phyloP scores from a whole-genome alignment of 2,888 invertebrate species.

The Machimus rusticus region DNA sequence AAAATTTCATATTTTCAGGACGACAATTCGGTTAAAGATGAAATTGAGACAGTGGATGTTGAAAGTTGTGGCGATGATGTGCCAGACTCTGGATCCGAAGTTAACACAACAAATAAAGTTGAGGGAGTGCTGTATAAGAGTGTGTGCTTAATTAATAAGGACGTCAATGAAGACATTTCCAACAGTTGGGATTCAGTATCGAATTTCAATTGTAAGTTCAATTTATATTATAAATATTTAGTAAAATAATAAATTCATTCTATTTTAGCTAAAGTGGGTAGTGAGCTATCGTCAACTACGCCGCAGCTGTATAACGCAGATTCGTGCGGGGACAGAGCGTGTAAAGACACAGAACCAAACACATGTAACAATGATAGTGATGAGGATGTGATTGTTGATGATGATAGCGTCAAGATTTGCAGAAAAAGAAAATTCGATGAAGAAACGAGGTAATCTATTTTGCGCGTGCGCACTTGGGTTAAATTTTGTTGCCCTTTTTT shows the following conservation, averaged over 20 bases:
- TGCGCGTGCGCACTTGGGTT: not conserved
- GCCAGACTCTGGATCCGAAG: constrained; percentile 61
- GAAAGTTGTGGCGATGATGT: constrained; percentile 66
- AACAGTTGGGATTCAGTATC: constrained; percentile 50
- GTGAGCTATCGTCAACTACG: constrained; percentile 61
- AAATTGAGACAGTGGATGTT: constrained; percentile 75
- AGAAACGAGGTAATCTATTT: constrained; percentile 2
- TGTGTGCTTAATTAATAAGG: constrained; percentile 61
- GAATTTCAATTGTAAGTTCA: constrained; percentile 48
- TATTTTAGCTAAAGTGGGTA: constrained; percentile 59
- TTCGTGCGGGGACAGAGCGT: constrained; percentile 57
- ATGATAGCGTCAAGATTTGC: constrained; percentile 57
- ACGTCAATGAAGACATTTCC: constrained; percentile 55
- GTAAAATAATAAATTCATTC: not conserved
- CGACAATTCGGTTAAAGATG: constrained; percentile 63
- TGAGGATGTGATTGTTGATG: constrained; percentile 63
- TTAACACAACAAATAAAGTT: constrained; percentile 54
- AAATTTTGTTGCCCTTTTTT: not conserved
- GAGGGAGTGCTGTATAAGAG: constrained; percentile 61
- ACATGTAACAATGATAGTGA: constrained; percentile 62
- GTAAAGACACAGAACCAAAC: constrained; percentile 54
- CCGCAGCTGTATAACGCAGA: constrained; percentile 62
- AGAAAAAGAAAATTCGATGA: constrained; percentile 59
- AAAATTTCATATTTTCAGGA: constrained; percentile 49
- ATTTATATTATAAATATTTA: not conserved